A percentile compares a stretch with the other conserved stretches of the same genome.
Evolutionary conservation across 2,888 invertebrate genomes (phyloP).

Genomic region (Clusia tigrina): DNA sequence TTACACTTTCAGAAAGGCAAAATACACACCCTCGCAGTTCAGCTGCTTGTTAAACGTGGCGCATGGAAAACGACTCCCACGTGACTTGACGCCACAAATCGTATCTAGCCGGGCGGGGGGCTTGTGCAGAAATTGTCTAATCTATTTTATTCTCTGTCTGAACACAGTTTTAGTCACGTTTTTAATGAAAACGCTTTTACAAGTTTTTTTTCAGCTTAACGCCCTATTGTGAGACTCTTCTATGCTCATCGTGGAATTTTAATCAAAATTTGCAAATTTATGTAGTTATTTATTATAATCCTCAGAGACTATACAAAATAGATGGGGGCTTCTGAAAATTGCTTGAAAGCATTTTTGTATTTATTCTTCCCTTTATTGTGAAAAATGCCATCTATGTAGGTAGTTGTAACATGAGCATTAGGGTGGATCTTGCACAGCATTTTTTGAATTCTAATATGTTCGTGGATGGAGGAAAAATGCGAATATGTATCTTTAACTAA

Average conservation of each 20-base stretch:
- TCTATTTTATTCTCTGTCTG: background rate
- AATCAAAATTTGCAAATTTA: slow-evolving; percentile 25
- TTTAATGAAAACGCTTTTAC: background rate
- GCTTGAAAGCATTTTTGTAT: too few species aligned
- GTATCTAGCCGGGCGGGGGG: too few species aligned
- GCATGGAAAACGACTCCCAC: slow-evolving; percentile 2
- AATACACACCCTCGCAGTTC: background rate
- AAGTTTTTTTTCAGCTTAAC: background rate
- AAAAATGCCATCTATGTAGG: too few species aligned
- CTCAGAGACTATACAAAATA: background rate
- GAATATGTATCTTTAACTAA: too few species aligned
- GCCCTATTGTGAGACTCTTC: background rate
- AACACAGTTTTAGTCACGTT: slow-evolving; percentile 4
- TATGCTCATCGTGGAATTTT: slow-evolving; percentile 1
- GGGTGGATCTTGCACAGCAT: too few species aligned
- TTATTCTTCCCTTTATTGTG: too few species aligned
- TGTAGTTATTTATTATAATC: background rate
- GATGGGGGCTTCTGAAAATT: background rate
- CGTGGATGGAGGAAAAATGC: too few species aligned
- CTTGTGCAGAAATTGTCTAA: background rate
- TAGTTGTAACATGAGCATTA: too few species aligned
- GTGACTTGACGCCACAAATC: background rate
- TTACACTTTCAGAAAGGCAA: too few species aligned
- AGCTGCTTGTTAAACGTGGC: background rate
- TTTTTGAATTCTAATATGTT: too few species aligned